Evolutionary conservation across 2,113 vertebrate genomes (phyloP).

Genomic region (Hemicordylus capensis): DNA sequence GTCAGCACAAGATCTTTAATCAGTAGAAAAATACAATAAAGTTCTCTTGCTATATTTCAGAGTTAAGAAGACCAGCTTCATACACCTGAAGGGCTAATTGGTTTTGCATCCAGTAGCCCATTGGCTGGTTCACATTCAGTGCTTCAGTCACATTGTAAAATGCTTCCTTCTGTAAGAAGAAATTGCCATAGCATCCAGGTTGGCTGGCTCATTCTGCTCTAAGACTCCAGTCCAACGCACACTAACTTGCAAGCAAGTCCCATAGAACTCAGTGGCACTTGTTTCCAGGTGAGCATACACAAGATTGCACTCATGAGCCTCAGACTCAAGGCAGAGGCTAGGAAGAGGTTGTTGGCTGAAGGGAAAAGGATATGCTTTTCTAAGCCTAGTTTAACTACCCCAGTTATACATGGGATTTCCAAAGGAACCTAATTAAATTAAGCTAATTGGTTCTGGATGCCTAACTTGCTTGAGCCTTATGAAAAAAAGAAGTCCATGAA

Average conservation of each 20-base stretch:
- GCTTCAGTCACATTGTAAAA: too few species aligned
- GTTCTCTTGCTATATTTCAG: not conserved
- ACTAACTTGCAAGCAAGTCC: not conserved
- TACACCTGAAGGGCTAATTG: not conserved
- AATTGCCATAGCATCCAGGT: not conserved
- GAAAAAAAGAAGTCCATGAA: not conserved
- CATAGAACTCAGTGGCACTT: not conserved
- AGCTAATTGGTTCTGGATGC: not conserved
- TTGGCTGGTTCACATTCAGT: too few species aligned
- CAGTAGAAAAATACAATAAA: not conserved
- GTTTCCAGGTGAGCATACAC: too few species aligned
- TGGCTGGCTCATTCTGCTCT: not conserved
- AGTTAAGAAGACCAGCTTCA: not conserved
- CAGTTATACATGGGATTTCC: not conserved
- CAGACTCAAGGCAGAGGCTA: not conserved
- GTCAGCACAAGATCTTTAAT: not conserved
- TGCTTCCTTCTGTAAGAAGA: too few species aligned
- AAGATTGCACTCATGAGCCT: not conserved
- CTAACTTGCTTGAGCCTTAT: not conserved
- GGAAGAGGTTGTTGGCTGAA: not conserved
- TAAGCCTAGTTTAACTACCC: not conserved
- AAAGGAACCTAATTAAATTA: not conserved
- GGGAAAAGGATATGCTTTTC: not conserved
- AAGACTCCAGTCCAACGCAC: not conserved
- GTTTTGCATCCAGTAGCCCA: too few species aligned